phyloP scores from a whole-genome alignment of 2,797 vertebrate genomes.

The Sylvia borin region DNA sequence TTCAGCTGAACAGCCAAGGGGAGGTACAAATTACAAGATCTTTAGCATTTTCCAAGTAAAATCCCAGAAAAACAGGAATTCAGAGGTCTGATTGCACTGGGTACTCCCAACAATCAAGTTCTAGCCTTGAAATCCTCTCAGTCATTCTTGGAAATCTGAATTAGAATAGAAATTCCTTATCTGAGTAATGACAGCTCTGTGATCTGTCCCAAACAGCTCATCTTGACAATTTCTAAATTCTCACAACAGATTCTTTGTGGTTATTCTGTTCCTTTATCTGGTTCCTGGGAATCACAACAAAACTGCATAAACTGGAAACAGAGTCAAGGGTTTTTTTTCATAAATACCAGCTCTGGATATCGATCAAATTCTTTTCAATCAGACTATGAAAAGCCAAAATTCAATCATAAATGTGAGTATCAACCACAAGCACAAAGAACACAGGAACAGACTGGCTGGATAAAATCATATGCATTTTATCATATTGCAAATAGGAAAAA shows the following conservation, averaged over 20 bases:
- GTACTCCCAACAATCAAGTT: background rate
- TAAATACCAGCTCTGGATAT: background rate
- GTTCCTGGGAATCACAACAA: background rate
- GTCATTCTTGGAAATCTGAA: background rate
- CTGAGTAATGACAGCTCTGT: background rate
- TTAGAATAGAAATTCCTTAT: background rate
- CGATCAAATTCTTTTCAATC: background rate
- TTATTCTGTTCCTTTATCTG: background rate
- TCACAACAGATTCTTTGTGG: background rate
- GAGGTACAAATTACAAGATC: background rate
- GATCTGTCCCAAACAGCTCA: background rate
- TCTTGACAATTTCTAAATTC: background rate
- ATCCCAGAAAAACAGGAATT: background rate
- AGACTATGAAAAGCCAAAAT: background rate
- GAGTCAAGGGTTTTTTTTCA: background rate
- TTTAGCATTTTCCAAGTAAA: background rate
- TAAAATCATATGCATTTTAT: background rate
- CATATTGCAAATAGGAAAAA: background rate
- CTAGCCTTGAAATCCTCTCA: background rate
- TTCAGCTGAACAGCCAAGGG: background rate
- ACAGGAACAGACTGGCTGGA: background rate
- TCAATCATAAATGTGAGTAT: background rate
- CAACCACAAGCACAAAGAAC: background rate
- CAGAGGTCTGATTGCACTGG: accelerated
- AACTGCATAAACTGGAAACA: background rate